Base-by-base conservation (phyloP, 2,888 invertebrate genomes). In the Dromius quadrimaculatus region DNA sequence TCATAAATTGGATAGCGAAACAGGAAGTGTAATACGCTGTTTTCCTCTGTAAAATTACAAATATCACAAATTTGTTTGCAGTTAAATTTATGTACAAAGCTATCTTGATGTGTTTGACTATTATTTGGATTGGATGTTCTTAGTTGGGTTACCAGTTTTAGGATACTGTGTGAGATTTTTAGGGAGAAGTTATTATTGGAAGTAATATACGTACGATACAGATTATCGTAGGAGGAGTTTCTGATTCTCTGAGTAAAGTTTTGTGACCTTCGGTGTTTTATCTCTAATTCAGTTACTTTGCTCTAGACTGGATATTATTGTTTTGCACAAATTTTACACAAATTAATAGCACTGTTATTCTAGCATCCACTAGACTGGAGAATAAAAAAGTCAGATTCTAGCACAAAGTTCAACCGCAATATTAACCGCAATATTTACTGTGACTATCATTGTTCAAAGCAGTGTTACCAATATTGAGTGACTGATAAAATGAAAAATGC, bases 1-100 rank as follows among this genome's bases (percentile, higher is more conserved):
- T 8, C 15, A 15, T 47, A 47, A 47, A 47, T 17, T 5, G 47
- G 19, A 5, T 19, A 47, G 15, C 8, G 17, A 17, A 47, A 17
- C 2, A 47, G 17, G 19, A 47, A 47, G 17, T 2, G 47, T 2
- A 6, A 15, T 13, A 47, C 4, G 17, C 17, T 47, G n/a, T 47
- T 47, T 17, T 47, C 47, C 9, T 13, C 32, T 32, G 32, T 13
- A 6, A 47, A 19, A 17, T 47, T 47, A 17, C 47, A 47, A 1
- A 47, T 47, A 19, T 47, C 47, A 47, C 4, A 47, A 17, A 47
- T 47, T 47, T 47, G 4, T 17, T 47, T 19, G 4, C 47, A 8
- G 17, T 47, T 47, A 19, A 47, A 47, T 47, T 20, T 47, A 20
- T 47, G 1, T 47, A 17, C n/a, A 17, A 47, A 20, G 19, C 17